Conservation (phyloP, 2,113 vertebrate species). For the Dipodomys spectabilis region DNA sequence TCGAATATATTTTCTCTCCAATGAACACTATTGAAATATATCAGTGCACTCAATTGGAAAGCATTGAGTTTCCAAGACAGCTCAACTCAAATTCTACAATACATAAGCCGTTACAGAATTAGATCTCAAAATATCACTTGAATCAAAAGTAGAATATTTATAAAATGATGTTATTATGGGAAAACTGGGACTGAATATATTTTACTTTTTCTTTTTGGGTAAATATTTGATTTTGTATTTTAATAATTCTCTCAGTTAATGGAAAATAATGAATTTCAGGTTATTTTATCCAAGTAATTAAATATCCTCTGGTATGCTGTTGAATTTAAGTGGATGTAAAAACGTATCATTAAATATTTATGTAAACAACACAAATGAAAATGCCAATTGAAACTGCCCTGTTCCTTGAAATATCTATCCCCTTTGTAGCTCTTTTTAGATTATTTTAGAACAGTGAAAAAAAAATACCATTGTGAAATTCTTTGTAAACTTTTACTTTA, state of each 20-base stretch:
- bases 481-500: background rate
- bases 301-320: no score
- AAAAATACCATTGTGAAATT: background rate
- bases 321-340: background rate
- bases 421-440: background rate
- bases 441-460: background rate
- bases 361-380: background rate
- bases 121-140: constrained; percentile 63
- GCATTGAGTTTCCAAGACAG: constrained; percentile 83
- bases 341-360: background rate
- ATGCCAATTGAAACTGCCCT: background rate
- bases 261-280: background rate
- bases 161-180: background rate
- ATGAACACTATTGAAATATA: constrained; percentile 85
- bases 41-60: constrained; percentile 59
- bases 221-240: background rate
- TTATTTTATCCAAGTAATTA: background rate
- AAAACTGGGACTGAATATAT: background rate
- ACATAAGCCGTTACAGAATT: constrained; percentile 74
- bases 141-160: background rate
- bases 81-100: constrained; percentile 74
- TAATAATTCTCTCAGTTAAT: background rate
- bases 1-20: constrained; percentile 85
- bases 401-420: background rate
- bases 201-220: background rate